These are phyloP conservation scores for Protophormia terraenovae DNA, from an alignment of 2,888 invertebrate genomes.

Conservation along the genomic window DNA sequence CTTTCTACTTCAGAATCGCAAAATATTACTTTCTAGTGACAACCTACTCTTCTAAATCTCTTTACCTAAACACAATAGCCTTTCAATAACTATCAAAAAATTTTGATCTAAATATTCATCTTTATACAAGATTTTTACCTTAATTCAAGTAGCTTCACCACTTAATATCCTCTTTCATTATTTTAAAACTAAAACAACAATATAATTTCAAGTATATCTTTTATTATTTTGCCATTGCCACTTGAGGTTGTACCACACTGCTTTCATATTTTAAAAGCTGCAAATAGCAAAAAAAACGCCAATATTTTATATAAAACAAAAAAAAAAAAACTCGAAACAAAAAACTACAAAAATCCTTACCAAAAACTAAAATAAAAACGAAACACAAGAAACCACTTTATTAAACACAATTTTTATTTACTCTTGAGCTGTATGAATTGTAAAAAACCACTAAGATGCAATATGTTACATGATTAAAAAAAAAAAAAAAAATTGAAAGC, in stretches of 20 bases:
- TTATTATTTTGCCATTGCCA: constrained; percentile 9
- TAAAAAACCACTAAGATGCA: constrained; percentile 29
- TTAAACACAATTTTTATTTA: constrained; percentile 60
- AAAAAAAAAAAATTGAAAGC: background rate
- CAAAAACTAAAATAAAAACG: background rate
- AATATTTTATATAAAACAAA: constrained; percentile 34
- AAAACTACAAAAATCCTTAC: background rate
- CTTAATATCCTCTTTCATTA: background rate
- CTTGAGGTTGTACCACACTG: constrained; percentile 34
- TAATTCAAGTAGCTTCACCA: background rate
- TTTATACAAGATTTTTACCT: background rate
- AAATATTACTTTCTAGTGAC: no score
- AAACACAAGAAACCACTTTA: constrained; percentile 54
- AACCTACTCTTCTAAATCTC: background rate
- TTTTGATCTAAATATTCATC: background rate
- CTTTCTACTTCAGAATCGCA: no score
- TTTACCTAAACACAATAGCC: background rate
- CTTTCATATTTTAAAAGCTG: constrained; percentile 25
- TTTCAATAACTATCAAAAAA: background rate
- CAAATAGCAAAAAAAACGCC: background rate
- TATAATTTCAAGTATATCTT: constrained; percentile 14
- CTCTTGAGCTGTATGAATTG: constrained; percentile 46
- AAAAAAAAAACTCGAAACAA: background rate
- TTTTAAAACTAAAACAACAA: background rate
- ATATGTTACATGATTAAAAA: constrained; percentile 42